Evolutionary conservation across 2,113 vertebrate species (phyloP).

Genomic region (Macrotus californicus): DNA sequence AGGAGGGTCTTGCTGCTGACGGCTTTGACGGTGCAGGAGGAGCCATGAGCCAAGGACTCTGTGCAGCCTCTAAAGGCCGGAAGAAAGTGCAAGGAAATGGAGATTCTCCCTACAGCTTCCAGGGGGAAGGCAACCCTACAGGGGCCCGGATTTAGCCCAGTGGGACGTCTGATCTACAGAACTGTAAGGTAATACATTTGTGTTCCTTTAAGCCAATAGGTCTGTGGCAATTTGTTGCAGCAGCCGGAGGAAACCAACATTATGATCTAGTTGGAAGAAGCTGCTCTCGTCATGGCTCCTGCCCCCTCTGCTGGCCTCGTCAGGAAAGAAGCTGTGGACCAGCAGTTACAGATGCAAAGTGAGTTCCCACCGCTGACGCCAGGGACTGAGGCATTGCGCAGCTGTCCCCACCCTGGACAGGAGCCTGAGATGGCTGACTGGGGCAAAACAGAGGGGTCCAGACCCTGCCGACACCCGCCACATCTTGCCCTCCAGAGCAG

Average conservation of each 20-base stretch:
- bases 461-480: neutral
- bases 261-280: neutral
- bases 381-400: neutral
- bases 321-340: neutral
- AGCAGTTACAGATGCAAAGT: neutral
- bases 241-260: rapidly evolving
- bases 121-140: neutral
- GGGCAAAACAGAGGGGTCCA: neutral
- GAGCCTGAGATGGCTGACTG: neutral
- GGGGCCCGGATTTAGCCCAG: neutral
- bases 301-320: neutral
- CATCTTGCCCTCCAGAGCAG: rapidly evolving
- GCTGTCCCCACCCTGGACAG: neutral
- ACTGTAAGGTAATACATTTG: too few species aligned
- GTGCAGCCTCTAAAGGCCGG: too few species aligned
- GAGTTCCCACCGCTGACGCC: rapidly evolving
- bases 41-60: neutral
- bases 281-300: rapidly evolving
- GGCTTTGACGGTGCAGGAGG: neutral
- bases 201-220: neutral
- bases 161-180: neutral
- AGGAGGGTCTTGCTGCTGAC: neutral
- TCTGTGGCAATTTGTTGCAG: neutral
- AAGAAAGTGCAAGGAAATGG: neutral
- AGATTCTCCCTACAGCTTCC: neutral